Conservation (phyloP, 2,113 vertebrate genomes). For the Cochlearius cochlearius region DNA sequence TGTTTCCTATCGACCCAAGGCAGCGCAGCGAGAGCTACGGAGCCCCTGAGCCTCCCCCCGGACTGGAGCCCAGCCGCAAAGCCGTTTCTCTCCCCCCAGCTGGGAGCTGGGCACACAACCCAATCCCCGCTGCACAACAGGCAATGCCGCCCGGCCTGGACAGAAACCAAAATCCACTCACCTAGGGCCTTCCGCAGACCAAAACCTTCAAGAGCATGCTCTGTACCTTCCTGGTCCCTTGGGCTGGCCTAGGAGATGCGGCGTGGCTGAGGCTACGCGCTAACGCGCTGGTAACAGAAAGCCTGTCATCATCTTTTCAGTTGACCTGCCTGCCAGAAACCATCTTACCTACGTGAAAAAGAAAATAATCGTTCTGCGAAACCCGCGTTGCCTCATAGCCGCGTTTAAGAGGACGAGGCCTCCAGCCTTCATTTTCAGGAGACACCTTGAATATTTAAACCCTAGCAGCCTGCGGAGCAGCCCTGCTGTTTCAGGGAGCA, state of each 20-base stretch:
- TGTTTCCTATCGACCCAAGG: neutral
- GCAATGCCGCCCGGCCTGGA: fast-evolving
- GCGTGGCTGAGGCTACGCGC: fast-evolving
- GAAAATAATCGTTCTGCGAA: neutral
- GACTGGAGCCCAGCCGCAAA: fast-evolving
- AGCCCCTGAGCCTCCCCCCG: no score
- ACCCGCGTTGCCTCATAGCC: neutral
- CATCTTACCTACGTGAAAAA: fast-evolving
- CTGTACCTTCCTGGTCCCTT: neutral
- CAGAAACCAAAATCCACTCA: neutral
- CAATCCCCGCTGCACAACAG: neutral
- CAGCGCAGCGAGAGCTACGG: neutral
- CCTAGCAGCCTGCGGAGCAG: neutral
- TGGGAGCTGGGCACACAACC: fast-evolving
- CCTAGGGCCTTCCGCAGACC: neutral
- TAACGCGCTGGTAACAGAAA: neutral
- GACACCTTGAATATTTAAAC: neutral
- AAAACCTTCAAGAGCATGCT: no score
- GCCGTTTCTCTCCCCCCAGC: neutral
- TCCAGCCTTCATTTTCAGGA: neutral
- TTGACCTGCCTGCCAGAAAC: neutral
- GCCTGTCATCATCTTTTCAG: neutral
- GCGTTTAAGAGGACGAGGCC: neutral
- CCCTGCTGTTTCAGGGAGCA: neutral
- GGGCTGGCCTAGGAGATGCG: neutral